Conservation (phyloP, 2,113 vertebrate species). For the Pseudorhombus dupliciocellatus region DNA sequence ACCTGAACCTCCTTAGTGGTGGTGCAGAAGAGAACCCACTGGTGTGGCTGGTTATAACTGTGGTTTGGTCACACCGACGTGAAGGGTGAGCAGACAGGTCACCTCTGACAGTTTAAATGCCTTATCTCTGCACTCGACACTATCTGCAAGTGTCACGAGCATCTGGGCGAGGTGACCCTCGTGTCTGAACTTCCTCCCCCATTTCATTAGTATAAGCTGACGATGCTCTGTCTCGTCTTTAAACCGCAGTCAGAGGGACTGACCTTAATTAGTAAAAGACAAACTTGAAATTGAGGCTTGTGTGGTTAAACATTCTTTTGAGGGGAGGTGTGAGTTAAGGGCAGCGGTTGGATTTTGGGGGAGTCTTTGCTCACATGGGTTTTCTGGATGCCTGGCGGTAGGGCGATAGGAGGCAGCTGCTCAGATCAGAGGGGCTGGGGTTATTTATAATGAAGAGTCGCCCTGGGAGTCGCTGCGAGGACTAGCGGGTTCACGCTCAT, state of each 20-base stretch:
- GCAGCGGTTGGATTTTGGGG: conserved; percentile 17
- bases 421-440: conserved; percentile 45
- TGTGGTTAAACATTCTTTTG: conserved; percentile 15
- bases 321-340: conserved; percentile 27
- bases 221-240: neutral
- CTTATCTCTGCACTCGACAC: neutral
- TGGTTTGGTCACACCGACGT: conserved; percentile 3
- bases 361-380: conserved; percentile 20
- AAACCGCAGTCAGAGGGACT: conserved; percentile 13
- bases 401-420: conserved; percentile 45
- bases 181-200: conserved; percentile 6
- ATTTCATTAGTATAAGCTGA: conserved; percentile 19
- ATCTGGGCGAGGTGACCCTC: neutral
- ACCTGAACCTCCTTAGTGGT: too few species aligned
- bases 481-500: conserved; percentile 27
- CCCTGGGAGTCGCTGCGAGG: conserved; percentile 42
- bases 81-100: neutral
- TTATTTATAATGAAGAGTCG: conserved; percentile 55
- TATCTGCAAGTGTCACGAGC: neutral
- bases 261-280: conserved; percentile 23
- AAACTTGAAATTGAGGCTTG: conserved; percentile 14
- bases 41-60: neutral
- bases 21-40: neutral
- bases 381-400: conserved; percentile 29
- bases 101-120: neutral